Base-by-base conservation (phyloP, 37 sponge, comb jelly and placozoan genomes). In the Geodia barretti region DNA sequence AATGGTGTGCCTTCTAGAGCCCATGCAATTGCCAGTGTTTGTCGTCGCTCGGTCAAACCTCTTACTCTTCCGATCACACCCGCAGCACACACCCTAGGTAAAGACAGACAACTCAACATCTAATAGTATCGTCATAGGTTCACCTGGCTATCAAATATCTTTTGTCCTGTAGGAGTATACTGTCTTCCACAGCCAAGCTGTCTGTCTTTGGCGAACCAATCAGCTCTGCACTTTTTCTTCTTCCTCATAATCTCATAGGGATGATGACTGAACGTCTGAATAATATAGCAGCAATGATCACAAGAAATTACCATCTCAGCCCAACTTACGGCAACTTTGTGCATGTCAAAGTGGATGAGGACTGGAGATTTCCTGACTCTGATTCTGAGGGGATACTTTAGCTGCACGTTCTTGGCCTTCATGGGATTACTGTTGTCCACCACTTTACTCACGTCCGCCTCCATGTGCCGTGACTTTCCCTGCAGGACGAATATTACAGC, bases 71-170 rank as follows among this genome's bases (percentile, higher is more conserved):
- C 60, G 77, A 26, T 62, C 20, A 41, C 94, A 94, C 0, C 0
- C 0, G 64, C 94, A 94, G 47, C 94, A 94, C 31, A 83, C 79
- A 3, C 94, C 91, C 94, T 92, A 39, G 1, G 60, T 31, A 30
- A 35, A 40, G n/a, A n/a, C n/a, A n/a, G n/a, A n/a, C n/a, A n/a
- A n/a, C n/a, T n/a, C n/a, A n/a, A n/a, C n/a, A n/a, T n/a, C n/a
- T n/a, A n/a, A n/a, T n/a, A n/a, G n/a, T n/a, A n/a, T n/a, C n/a
- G n/a, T n/a, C n/a, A n/a, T n/a, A n/a, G n/a, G n/a, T n/a, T 41
- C 33, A 91, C 95, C 75, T 94, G 95, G 34, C 95, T 94, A 61
- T 87, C 95, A 84, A 90, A 94, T 66, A 94, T 84, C 70, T 43
- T 88, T 32, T 79, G 39, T 38, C 83, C 86, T 0, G 67, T 68